Evolutionary conservation across 2,888 invertebrate species (phyloP).

Genomic region (Acanthosepion esculentum): DNA sequence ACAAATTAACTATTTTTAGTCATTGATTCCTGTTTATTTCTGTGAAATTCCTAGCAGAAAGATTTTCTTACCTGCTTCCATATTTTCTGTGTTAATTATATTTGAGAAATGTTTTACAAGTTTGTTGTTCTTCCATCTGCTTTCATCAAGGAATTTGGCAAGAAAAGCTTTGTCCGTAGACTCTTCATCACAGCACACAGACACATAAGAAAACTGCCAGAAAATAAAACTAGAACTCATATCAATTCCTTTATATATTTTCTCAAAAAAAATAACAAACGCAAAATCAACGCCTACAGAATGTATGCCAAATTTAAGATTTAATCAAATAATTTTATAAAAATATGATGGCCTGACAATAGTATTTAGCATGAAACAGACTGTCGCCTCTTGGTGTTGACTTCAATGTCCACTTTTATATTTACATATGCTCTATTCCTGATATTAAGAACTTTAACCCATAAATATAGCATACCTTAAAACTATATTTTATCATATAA

Average conservation of each 20-base stretch:
- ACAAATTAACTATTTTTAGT: too few species aligned
- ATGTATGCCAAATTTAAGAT: background rate
- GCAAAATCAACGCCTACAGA: background rate
- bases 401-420: too few species aligned
- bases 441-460: too few species aligned
- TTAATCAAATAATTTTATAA: too few species aligned
- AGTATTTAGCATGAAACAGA: too few species aligned
- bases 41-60: too few species aligned
- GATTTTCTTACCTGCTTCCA: background rate
- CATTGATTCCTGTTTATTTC: too few species aligned
- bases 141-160: background rate
- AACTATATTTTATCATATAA: too few species aligned
- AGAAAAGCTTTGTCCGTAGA: constrained; percentile 8
- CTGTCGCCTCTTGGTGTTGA: too few species aligned
- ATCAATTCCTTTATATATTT: background rate
- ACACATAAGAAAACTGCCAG: background rate
- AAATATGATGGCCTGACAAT: too few species aligned
- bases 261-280: background rate
- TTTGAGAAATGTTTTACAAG: constrained; percentile 9
- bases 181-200: background rate
- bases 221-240: background rate
- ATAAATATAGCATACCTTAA: too few species aligned
- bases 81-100: background rate
- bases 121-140: background rate
- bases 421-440: too few species aligned